Conservation (phyloP, 1,140 invertebrate genomes). For the Bombus breviceps region DNA sequence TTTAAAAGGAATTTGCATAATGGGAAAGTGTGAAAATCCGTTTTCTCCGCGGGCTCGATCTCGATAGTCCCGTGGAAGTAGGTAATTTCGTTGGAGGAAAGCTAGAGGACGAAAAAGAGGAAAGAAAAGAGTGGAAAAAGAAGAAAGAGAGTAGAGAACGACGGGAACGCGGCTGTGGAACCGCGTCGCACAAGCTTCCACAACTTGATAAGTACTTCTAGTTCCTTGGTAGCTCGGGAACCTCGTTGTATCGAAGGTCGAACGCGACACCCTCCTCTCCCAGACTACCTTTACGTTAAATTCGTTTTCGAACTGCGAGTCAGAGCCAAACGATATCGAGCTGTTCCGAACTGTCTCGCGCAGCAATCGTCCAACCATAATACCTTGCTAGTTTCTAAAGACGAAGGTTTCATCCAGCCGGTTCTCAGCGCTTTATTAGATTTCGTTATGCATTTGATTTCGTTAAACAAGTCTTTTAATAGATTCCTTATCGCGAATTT, state of each 20-base stretch:
- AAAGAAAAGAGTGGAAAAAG: neutral
- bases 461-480: neutral
- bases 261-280: constrained; percentile 13
- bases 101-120: constrained; percentile 1
- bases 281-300: constrained; percentile 16
- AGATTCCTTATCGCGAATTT: neutral
- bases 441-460: neutral
- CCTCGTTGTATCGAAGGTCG: constrained; percentile 44
- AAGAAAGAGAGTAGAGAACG: neutral
- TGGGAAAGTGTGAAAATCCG: constrained; percentile 74
- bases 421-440: neutral
- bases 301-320: constrained; percentile 38
- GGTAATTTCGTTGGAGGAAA: constrained; percentile 64
- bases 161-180: constrained; percentile 13
- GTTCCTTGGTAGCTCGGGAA: constrained; percentile 19
- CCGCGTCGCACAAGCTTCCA: constrained; percentile 34
- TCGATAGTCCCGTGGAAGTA: constrained; percentile 66
- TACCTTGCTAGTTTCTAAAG: neutral
- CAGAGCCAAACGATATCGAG: neutral
- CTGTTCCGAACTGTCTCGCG: constrained; percentile 20
- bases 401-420: neutral
- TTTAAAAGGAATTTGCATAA: constrained; percentile 74
- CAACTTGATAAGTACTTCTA: constrained; percentile 54
- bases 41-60: constrained; percentile 70
- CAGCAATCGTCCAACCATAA: neutral